These are phyloP conservation scores for Heterodera carotae DNA, from an alignment of 1,140 invertebrate genomes.

Conservation along the genomic window DNA sequence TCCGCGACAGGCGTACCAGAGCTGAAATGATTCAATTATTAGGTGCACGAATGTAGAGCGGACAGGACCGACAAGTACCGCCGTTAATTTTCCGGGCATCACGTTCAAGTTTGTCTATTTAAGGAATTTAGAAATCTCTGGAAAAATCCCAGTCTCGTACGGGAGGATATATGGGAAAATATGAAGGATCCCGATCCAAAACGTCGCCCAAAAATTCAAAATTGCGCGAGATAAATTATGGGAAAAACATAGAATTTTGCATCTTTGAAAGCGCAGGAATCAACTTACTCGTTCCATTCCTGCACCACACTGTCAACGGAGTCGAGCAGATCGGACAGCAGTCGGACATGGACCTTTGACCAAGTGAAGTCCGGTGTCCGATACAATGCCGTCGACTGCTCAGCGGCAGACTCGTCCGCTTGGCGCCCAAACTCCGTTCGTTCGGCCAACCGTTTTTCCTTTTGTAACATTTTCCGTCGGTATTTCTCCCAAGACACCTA, in stretches of 20 bases:
- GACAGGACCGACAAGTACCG: too few relatives aligned
- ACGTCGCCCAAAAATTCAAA: too few relatives aligned
- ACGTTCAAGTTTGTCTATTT: too few relatives aligned
- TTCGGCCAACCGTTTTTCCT: constrained; percentile 33
- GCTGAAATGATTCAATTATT: constrained; percentile 48
- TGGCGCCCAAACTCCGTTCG: constrained; percentile 22
- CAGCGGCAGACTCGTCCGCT: constrained; percentile 3
- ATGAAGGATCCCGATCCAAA: too few relatives aligned
- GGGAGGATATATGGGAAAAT: too few relatives aligned
- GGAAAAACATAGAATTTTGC: too few relatives aligned
- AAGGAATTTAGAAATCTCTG: too few relatives aligned
- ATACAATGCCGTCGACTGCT: constrained; percentile 76
- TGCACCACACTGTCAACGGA: constrained; percentile 96
- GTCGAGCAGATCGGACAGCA: constrained; percentile 93
- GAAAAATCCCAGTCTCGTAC: too few relatives aligned
- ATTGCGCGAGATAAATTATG: too few relatives aligned
- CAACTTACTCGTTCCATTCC: constrained; percentile 77
- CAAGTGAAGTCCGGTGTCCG: constrained; percentile 98
- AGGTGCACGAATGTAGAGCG: too few relatives aligned
- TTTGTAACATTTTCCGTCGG: constrained; percentile 39
- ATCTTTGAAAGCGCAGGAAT: too few relatives aligned
- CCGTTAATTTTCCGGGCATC: too few relatives aligned
- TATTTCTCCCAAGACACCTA: constrained; percentile 55
- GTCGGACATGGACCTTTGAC: constrained; percentile 95
- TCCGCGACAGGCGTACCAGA: constrained; percentile 92